A percentile compares a stretch with the other conserved stretches of the same genome.
phyloP scores from a whole-genome alignment of 2,888 invertebrate species.

The Mechanitis mazaeus region DNA sequence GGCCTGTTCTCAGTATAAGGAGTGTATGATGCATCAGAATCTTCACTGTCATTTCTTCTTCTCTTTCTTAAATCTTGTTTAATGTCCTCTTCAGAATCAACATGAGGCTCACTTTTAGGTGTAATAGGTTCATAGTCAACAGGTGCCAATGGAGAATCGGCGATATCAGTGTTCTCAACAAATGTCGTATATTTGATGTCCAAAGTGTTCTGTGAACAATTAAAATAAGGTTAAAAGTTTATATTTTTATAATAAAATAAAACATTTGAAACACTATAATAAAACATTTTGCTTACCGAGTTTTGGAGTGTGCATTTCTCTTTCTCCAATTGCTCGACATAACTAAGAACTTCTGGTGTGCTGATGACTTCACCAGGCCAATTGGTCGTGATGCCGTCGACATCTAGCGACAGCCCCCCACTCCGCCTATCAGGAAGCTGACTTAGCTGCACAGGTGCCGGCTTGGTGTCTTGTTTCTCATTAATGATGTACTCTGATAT shows the following conservation, averaged over 20 bases:
- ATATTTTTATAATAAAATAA: neutral
- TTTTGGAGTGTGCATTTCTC: slow-evolving; percentile 47
- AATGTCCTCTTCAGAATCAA: slow-evolving; percentile 62
- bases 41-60: slow-evolving; percentile 55
- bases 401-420: slow-evolving; percentile 50
- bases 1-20: slow-evolving; percentile 53
- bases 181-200: slow-evolving; percentile 31
- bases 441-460: slow-evolving; percentile 25
- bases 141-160: slow-evolving; percentile 41
- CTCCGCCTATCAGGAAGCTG: slow-evolving; percentile 25
- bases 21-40: slow-evolving; percentile 66
- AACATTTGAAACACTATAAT: slow-evolving; percentile 8
- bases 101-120: slow-evolving; percentile 62
- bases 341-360: slow-evolving; percentile 68
- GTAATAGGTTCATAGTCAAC: slow-evolving; percentile 59
- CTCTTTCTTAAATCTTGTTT: slow-evolving; percentile 44
- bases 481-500: slow-evolving; percentile 53
- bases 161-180: slow-evolving; percentile 37
- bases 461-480: slow-evolving; percentile 32
- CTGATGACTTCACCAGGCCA: slow-evolving; percentile 54
- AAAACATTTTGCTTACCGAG: slow-evolving; percentile 41
- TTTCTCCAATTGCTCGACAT: slow-evolving; percentile 66
- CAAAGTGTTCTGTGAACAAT: slow-evolving; percentile 16
- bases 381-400: slow-evolving; percentile 42
- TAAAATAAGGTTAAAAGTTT: slow-evolving; percentile 2